Base-by-base conservation (phyloP, 2,797 vertebrate genomes). In the Dermochelys coriacea region DNA sequence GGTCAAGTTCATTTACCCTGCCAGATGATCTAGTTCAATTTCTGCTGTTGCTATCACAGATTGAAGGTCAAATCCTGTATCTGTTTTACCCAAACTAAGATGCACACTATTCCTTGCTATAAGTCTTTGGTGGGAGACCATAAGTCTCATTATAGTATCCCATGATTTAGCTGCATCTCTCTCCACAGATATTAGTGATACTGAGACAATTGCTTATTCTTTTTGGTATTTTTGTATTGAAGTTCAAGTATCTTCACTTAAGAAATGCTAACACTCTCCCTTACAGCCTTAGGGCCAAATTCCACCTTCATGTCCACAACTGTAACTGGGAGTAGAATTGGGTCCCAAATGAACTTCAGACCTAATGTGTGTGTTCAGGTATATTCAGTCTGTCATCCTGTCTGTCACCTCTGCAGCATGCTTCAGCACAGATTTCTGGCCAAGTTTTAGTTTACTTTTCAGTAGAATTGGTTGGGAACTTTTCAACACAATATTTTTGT, bases 1-100 rank as follows among this genome's bases (percentile, higher is more conserved):
- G 92, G 85, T 86, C 93, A 95, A 82, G 71, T 47, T 93, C 91
- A 95, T 97, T 95, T 91, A 94, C 85, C 61, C 88, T 91, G 64
- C 82, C 84, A 84, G 84, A 89, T 86, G 86, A 93, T 91, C 77
- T 84, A 88, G 82, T 94, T 88, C 92, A 41, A 64, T 89, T 57
- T 84, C 87, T 91, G 93, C 64, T 82, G 90, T 91, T 96, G 47
- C 91, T 95, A 74, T 86, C 93, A 84, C 75, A 89, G 88, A 68
- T 37, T 64, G 83, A 85, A 94, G 90, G 90, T 95, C 91, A 96
- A 93, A 91, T 84, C 52, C 88, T 95, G 94, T 93, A 87, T 92
- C 88, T 86, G 8, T 93, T 96, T 95, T 87, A 64, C 25, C 78
- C 84, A 88, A 23, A 92, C 84, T 93, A 78, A 59, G 64, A 75